Evolutionary conservation across 2,113 vertebrate species (phyloP).

Genomic region (Oncorhynchus keta): DNA sequence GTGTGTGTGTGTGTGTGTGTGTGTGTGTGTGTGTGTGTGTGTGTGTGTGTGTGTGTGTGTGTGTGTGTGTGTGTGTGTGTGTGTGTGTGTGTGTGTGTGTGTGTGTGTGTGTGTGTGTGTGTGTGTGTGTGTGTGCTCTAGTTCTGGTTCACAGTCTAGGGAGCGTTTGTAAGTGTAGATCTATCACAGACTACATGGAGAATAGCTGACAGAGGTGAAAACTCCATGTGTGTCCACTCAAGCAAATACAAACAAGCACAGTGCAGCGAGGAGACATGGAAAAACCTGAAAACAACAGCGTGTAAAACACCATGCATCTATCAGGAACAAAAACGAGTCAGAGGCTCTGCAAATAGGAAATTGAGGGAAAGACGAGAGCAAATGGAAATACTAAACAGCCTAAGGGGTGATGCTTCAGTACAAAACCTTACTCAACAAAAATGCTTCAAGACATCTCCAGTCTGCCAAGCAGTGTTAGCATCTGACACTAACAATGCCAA

Average conservation of each 20-base stretch:
- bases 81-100: too few species aligned
- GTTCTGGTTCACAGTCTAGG: background rate
- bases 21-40: too few species aligned
- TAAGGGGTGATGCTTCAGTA: background rate
- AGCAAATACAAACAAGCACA: constrained; percentile 16
- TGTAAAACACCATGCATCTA: background rate
- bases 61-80: too few species aligned
- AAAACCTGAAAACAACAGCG: constrained; percentile 30
- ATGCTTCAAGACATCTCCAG: background rate
- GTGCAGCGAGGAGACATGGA: constrained; percentile 43
- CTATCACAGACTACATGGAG: constrained; percentile 21
- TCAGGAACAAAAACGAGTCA: constrained; percentile 34
- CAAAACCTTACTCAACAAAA: background rate
- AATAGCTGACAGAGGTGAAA: constrained; percentile 45
- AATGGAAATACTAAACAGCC: background rate
- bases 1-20: too few species aligned
- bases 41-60: too few species aligned
- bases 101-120: too few species aligned
- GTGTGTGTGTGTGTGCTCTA: background rate
- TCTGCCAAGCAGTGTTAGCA: constrained; percentile 5
- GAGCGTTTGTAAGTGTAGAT: constrained; percentile 5
- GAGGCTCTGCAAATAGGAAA: constrained; percentile 16
- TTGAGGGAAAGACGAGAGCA: background rate
- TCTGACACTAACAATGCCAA: constrained; percentile 2
- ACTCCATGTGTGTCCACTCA: constrained; percentile 3